These are phyloP conservation scores for Coelopa pilipes DNA, from an alignment of 2,888 invertebrate species.

Conservation along the genomic window DNA sequence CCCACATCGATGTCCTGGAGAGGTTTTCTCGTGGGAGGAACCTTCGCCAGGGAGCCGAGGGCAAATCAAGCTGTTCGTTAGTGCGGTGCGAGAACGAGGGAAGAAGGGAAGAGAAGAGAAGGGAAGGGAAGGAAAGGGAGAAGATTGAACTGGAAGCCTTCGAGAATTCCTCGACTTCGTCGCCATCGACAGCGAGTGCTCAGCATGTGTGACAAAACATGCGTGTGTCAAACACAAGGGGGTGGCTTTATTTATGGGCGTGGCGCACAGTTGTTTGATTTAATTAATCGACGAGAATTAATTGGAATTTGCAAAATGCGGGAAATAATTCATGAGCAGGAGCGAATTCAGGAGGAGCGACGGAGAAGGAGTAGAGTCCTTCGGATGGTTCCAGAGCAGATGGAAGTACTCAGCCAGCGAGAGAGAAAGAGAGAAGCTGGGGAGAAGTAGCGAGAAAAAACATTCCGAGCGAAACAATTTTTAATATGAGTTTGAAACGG, in stretches of 20 bases:
- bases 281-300: constrained; percentile 24
- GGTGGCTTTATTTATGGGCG: background rate
- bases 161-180: background rate
- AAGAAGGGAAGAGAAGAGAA: no score
- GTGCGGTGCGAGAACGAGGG: no score
- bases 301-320: constrained; percentile 26
- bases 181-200: background rate
- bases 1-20: background rate
- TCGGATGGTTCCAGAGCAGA: no score
- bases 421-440: background rate
- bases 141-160: no score
- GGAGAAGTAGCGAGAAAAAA: background rate
- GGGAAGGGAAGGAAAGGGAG: no score
- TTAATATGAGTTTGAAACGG: background rate
- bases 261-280: constrained; percentile 4
- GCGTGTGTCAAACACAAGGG: background rate
- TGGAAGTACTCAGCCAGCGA: background rate
- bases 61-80: no score
- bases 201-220: background rate
- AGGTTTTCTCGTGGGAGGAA: no score
- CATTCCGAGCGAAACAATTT: background rate
- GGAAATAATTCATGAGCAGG: background rate
- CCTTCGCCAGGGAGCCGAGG: no score
- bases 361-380: background rate
- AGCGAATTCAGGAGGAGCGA: background rate